Evolutionary conservation across 2,888 invertebrate genomes (phyloP).

Genomic region (Campoletis raptor): DNA sequence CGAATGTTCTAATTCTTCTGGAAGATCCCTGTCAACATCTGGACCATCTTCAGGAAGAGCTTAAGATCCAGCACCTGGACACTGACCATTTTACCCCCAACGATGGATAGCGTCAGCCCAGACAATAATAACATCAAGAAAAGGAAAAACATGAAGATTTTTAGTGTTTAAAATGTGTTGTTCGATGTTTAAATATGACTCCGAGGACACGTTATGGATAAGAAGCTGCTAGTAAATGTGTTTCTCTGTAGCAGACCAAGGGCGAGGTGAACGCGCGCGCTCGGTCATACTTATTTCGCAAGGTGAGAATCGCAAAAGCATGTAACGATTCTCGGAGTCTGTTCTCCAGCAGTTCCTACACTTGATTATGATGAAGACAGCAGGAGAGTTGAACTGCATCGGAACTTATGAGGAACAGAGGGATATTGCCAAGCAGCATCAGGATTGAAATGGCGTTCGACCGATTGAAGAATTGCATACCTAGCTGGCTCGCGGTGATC

Average conservation of each 20-base stretch:
- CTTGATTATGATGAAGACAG: slow-evolving; percentile 24
- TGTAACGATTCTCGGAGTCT: slow-evolving; percentile 46
- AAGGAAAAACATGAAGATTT: neutral
- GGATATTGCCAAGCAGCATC: slow-evolving; percentile 10
- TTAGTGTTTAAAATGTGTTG: neutral
- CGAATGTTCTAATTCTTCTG: no score
- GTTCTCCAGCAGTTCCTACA: slow-evolving; percentile 13
- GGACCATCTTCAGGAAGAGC: no score
- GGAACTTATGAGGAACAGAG: slow-evolving; percentile 27
- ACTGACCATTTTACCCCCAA: no score
- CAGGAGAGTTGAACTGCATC: slow-evolving; percentile 34
- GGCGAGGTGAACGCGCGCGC: slow-evolving; percentile 59
- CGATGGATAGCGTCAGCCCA: no score
- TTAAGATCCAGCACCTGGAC: no score
- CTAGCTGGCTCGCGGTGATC: slow-evolving; percentile 26
- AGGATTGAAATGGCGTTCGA: slow-evolving; percentile 27
- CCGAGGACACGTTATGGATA: neutral
- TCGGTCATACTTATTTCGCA: slow-evolving; percentile 61
- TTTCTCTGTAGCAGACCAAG: slow-evolving; percentile 56
- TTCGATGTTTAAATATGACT: neutral
- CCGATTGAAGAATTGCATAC: slow-evolving; percentile 46
- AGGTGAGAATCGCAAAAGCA: slow-evolving; percentile 55
- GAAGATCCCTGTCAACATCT: no score
- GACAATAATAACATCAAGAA: no score
- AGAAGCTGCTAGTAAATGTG: slow-evolving; percentile 35